Conservation (phyloP, 1,140 invertebrate genomes). For the Drosophila sulfurigaster region DNA sequence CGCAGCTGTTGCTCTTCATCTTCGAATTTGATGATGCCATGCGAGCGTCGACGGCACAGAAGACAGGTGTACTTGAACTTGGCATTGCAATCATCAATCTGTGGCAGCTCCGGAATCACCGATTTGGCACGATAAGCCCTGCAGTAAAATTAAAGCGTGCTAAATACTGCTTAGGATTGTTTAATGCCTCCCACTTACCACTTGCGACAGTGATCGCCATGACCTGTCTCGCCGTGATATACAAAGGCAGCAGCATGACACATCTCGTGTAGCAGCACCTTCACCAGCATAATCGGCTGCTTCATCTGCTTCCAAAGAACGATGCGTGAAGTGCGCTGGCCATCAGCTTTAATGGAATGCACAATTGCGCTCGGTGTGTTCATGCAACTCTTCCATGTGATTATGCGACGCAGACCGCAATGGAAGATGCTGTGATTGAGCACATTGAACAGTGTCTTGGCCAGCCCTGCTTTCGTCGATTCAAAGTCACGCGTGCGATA, state of each 20-base stretch:
- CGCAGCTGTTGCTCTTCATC: constrained; percentile 35
- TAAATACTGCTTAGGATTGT: background rate
- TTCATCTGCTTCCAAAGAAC: constrained; percentile 73
- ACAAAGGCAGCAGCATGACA: constrained; percentile 95
- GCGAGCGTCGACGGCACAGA: constrained; percentile 47
- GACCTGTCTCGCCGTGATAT: constrained; percentile 89
- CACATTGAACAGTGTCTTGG: constrained; percentile 50
- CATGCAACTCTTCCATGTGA: constrained; percentile 39
- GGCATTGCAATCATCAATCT: constrained; percentile 44
- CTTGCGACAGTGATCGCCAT: constrained; percentile 92
- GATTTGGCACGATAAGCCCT: constrained; percentile 62
- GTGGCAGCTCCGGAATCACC: constrained; percentile 47
- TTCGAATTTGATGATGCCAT: constrained; percentile 40
- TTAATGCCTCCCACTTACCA: constrained; percentile 86
- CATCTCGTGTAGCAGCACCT: constrained; percentile 95
- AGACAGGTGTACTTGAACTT: constrained; percentile 55
- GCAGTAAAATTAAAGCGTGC: background rate
- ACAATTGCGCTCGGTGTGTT: constrained; percentile 10
- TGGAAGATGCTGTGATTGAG: constrained; percentile 64
- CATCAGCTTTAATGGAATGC: constrained; percentile 25
- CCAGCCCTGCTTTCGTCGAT: constrained; percentile 30
- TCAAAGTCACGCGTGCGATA: constrained; percentile 41
- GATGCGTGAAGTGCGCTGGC: constrained; percentile 35
- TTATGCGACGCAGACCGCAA: constrained; percentile 45
- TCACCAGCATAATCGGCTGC: constrained; percentile 70